Percentiles rank a stretch among this genome's conserved stretches.
Conservation (phyloP, 2,797 vertebrate species). For the Molossus molossus region DNA sequence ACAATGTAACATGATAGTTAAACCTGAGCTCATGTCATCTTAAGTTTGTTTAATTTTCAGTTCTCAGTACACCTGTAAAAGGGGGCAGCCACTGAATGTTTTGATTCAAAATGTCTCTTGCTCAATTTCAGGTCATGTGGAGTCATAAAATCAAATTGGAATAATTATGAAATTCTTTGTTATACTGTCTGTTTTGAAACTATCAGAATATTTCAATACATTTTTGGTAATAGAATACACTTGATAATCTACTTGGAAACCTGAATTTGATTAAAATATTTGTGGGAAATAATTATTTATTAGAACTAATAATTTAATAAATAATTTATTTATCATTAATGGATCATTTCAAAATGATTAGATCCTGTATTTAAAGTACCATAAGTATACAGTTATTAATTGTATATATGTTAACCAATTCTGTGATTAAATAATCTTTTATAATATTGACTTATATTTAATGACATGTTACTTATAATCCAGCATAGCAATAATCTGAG, state of each 20-base stretch:
- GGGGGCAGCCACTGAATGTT: not conserved
- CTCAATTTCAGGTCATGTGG: not conserved
- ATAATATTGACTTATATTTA: conserved; percentile 51
- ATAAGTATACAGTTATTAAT: not conserved
- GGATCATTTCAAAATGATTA: conserved; percentile 45
- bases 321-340: conserved; percentile 3
- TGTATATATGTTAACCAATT: conserved; percentile 45
- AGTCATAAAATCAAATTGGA: not conserved
- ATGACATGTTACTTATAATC: not conserved
- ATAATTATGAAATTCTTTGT: conserved; percentile 25
- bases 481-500: not conserved
- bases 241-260: conserved; percentile 48
- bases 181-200: conserved; percentile 21
- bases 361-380: conserved; percentile 3
- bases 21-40: not conserved
- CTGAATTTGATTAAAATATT: conserved; percentile 49
- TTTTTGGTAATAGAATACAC: conserved; percentile 10
- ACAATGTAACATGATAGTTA: not conserved
- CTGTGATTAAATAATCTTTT: conserved; percentile 12
- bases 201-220: not conserved
- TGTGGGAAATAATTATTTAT: not conserved
- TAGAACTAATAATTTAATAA: not conserved
- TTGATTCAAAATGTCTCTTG: not conserved
- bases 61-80: conserved; percentile 14
- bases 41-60: conserved; percentile 29